Percentiles rank a stretch among this genome's conserved stretches.
phyloP scores from a whole-genome alignment of 1,140 invertebrate species.

The Euglossa dilemma region DNA sequence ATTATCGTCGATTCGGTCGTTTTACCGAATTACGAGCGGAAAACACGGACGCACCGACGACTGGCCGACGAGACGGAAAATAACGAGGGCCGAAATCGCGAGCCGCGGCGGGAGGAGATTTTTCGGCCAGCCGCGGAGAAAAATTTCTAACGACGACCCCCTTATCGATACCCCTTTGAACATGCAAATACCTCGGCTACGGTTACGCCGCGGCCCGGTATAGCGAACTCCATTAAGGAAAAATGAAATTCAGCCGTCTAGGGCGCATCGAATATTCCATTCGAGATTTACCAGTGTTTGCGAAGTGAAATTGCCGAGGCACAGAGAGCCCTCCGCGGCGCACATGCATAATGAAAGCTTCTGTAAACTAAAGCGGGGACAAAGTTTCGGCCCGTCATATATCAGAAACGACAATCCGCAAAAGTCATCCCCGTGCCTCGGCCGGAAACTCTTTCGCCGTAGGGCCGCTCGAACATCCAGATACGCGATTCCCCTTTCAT shows the following conservation, averaged over 20 bases:
- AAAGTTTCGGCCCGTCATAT: slow-evolving; percentile 42
- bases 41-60: too few relatives aligned
- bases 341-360: slow-evolving; percentile 40
- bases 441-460: slow-evolving; percentile 39
- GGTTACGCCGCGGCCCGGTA: background rate
- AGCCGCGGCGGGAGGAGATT: background rate
- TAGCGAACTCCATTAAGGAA: slow-evolving; percentile 10
- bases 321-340: background rate
- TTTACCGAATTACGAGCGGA: too few relatives aligned
- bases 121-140: background rate
- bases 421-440: slow-evolving; percentile 34
- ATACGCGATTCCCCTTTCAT: slow-evolving; percentile 44
- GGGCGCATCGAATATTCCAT: slow-evolving; percentile 10
- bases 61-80: background rate
- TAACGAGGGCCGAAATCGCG: too few relatives aligned
- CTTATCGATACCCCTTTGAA: background rate
- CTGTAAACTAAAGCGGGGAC: slow-evolving; percentile 32
- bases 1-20: too few relatives aligned
- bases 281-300: slow-evolving; percentile 14
- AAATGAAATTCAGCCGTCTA: slow-evolving; percentile 12
- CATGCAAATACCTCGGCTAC: background rate
- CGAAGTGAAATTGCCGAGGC: slow-evolving; percentile 29
- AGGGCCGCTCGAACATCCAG: background rate
- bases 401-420: slow-evolving; percentile 47
- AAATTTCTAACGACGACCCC: background rate